A percentile compares a stretch with the other conserved stretches of the same genome.
phyloP scores from a whole-genome alignment of 2,113 vertebrate species.

The Hassar affinis region DNA sequence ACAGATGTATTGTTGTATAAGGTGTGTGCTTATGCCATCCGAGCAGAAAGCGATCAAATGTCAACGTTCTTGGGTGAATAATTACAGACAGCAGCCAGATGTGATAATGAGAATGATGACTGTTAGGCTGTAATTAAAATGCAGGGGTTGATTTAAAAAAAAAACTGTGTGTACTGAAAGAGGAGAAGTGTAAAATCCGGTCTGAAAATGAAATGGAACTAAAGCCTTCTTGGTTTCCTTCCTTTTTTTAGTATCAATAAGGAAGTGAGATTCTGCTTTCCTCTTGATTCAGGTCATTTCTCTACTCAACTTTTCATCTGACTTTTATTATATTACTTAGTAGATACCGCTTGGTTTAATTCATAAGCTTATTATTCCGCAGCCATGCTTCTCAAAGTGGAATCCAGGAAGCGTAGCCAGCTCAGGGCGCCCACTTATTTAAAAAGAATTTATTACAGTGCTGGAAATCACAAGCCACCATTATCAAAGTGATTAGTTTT shows the following conservation, averaged over 20 bases:
- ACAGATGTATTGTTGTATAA: slow-evolving; percentile 18
- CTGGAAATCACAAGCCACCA: slow-evolving; percentile 4
- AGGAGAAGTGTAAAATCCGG: not conserved
- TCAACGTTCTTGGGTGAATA: slow-evolving; percentile 51
- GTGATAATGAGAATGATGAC: slow-evolving; percentile 48
- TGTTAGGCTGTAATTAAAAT: slow-evolving; percentile 13
- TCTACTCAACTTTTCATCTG: not conserved
- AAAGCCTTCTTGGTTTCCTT: slow-evolving; percentile 13
- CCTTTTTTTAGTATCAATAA: not conserved
- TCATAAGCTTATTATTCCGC: not conserved
- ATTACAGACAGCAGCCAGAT: slow-evolving; percentile 53
- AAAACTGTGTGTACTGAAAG: not conserved
- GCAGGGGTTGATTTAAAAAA: slow-evolving; percentile 1
- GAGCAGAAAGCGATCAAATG: slow-evolving; percentile 42
- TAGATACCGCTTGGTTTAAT: not conserved
- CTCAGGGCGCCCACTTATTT: not conserved
- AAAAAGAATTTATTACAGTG: not conserved
- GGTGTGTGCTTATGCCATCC: slow-evolving; percentile 30
- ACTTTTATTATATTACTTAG: slow-evolving; percentile 8
- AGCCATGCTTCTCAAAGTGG: not conserved
- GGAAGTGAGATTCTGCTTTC: slow-evolving; percentile 8
- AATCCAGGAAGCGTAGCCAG: not conserved
- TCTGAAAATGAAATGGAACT: not conserved
- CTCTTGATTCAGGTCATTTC: not conserved
- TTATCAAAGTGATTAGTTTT: slow-evolving; percentile 21